phyloP scores from a whole-genome alignment of 2,888 invertebrate species.

The Melitaea athalia region DNA sequence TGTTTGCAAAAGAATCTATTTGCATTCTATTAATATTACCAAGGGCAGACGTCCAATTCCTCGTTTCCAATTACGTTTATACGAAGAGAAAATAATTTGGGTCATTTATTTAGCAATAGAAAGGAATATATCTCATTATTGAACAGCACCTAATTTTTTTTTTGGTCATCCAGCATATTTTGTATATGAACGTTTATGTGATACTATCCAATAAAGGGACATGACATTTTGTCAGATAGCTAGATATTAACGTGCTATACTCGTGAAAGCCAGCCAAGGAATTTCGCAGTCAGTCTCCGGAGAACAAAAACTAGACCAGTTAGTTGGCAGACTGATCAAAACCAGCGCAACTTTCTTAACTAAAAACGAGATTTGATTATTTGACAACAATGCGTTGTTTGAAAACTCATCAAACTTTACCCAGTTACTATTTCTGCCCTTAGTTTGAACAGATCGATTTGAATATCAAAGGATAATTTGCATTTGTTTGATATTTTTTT shows the following conservation, averaged over 20 bases:
- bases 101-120: conserved; percentile 8
- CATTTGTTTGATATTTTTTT: conserved; percentile 17
- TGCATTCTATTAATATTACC: conserved; percentile 19
- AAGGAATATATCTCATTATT: conserved; percentile 8
- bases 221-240: conserved; percentile 22
- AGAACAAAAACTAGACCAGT: conserved; percentile 12
- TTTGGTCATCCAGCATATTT: neutral
- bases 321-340: conserved; percentile 18
- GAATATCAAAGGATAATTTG: conserved; percentile 20
- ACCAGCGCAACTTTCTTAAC: conserved; percentile 13
- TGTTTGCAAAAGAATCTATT: conserved; percentile 11
- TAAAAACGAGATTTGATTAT: conserved; percentile 17
- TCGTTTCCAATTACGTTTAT: conserved; percentile 17
- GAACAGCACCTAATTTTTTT: too few relatives aligned
- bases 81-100: conserved; percentile 9
- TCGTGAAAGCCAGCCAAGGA: conserved; percentile 14
- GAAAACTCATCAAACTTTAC: conserved; percentile 38
- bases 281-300: conserved; percentile 16
- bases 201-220: conserved; percentile 8
- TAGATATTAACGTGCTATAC: conserved; percentile 19
- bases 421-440: conserved; percentile 17
- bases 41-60: conserved; percentile 26
- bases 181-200: conserved; percentile 9
- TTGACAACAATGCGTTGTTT: conserved; percentile 32
- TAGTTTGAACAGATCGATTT: conserved; percentile 17